phyloP scores from a whole-genome alignment of 2,113 vertebrate genomes.

The Tyrannus savana region DNA sequence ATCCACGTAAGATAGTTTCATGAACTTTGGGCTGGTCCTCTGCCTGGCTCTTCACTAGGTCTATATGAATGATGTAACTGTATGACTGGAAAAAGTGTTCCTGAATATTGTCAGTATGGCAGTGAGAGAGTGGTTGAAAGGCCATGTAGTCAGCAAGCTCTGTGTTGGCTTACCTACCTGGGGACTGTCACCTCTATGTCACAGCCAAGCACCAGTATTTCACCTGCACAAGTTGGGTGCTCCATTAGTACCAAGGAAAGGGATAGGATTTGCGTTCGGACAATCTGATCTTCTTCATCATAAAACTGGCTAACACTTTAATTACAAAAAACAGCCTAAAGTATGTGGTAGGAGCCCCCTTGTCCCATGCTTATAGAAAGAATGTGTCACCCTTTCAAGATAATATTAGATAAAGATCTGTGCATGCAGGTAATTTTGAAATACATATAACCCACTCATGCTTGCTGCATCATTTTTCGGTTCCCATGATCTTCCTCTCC shows the following conservation, averaged over 20 bases:
- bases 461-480: not conserved
- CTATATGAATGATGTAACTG: not conserved
- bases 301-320: not conserved
- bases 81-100: not conserved
- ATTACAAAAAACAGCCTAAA: not conserved
- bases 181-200: not conserved
- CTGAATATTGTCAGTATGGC: not conserved
- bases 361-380: not conserved
- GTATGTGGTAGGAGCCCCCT: accelerated
- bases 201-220: not conserved
- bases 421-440: not conserved
- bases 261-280: not conserved
- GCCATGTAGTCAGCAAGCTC: not conserved
- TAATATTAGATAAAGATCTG: not conserved
- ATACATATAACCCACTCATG: not conserved
- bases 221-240: not conserved
- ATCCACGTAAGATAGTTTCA: not conserved
- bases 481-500: not conserved
- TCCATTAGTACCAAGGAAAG: not conserved
- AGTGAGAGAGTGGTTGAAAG: not conserved
- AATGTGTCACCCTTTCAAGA: not conserved
- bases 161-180: not conserved
- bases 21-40: not conserved
- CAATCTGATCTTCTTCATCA: not conserved
- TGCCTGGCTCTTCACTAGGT: not conserved